Percentiles rank a stretch among this genome's conserved stretches.
These are phyloP conservation scores for Drosophila fungiperda DNA, from an alignment of 2,888 invertebrate species.

Conservation along the genomic window DNA sequence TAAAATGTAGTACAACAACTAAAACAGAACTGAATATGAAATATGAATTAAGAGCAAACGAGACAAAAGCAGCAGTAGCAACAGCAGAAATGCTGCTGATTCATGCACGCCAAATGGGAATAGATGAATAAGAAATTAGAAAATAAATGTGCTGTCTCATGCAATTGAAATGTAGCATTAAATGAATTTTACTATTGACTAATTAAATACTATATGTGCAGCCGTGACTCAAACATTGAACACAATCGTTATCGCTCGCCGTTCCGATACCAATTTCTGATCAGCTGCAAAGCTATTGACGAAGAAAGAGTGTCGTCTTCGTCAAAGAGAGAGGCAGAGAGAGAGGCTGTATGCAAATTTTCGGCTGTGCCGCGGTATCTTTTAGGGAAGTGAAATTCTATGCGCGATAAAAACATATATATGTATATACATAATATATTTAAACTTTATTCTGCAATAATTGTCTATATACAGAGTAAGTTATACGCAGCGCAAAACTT, in stretches of 20 bases:
- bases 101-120: constrained; percentile 44
- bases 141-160: constrained; percentile 18
- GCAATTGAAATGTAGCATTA: constrained; percentile 3
- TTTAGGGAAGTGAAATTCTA: constrained; percentile 39
- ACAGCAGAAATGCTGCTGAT: constrained; percentile 56
- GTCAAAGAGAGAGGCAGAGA: not conserved
- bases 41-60: constrained; percentile 61
- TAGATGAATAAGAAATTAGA: constrained; percentile 17
- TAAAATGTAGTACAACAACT: constrained; percentile 36
- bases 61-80: constrained; percentile 18
- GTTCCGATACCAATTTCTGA: constrained; percentile 22
- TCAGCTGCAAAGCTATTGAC: constrained; percentile 23
- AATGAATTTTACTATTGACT: constrained; percentile 23
- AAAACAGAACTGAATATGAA: constrained; percentile 29
- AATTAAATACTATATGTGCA: constrained; percentile 19
- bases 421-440: constrained; percentile 17
- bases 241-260: constrained; percentile 29
- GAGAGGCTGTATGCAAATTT: constrained; percentile 26
- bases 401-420: constrained; percentile 5
- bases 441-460: constrained; percentile 35
- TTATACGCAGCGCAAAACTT: constrained; percentile 30
- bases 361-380: constrained; percentile 6
- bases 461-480: constrained; percentile 19
- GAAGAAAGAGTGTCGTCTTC: not conserved
- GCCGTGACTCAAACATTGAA: constrained; percentile 37